Evolutionary conservation across 2,797 vertebrate species (phyloP), one percentile per base, ranked within the genome.

Genomic region (Phaenicophaeus curvirostris): DNA sequence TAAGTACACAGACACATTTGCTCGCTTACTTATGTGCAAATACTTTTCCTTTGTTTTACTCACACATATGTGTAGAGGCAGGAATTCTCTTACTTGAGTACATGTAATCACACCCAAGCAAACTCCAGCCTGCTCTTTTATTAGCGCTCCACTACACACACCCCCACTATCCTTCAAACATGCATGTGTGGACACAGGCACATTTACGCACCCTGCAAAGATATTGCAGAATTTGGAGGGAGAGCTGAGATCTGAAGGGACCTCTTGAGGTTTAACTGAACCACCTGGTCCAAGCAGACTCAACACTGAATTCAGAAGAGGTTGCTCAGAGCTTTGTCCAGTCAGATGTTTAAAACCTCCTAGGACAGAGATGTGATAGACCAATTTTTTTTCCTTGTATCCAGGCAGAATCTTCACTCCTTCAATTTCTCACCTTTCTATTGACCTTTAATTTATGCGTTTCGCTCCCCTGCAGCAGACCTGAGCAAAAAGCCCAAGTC

Each of bases 31-130:
- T 19, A 28, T 37, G 48, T 84, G 73, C 67, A 57, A 37, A 69
- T 28, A 6, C 39, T 61, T 87, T 33, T 25, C 63, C 33, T 58
- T 28, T 67, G 33, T 42, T 66, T 39, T 41, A 7, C 9, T 55
- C 25, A 13, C 12, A 15, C 15, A 4, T 14, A 27, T 1, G 7
- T 2, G n/a, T 2, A 58, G 59, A 25, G 65, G 55, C 66, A 33
- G 66, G 79, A 72, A 9, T 68, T 54, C 79, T 68, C 50, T 55
- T 71, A 3, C 11, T 23, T 39, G 71, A 53, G 35, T 7, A 21
- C 18, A 0, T 2, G 0, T 1, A 0, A 1, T 27, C 44, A 6
- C 1, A 0, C 15, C 46, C 53, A 13, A 44, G n/a, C 48, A 41
- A 31, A 57, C 3, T 5, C 72, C 81, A 61, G 0, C 25, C 87